These are phyloP conservation scores for Amyelois transitella DNA, from an alignment of 1,140 invertebrate genomes.

Conservation along the genomic window DNA sequence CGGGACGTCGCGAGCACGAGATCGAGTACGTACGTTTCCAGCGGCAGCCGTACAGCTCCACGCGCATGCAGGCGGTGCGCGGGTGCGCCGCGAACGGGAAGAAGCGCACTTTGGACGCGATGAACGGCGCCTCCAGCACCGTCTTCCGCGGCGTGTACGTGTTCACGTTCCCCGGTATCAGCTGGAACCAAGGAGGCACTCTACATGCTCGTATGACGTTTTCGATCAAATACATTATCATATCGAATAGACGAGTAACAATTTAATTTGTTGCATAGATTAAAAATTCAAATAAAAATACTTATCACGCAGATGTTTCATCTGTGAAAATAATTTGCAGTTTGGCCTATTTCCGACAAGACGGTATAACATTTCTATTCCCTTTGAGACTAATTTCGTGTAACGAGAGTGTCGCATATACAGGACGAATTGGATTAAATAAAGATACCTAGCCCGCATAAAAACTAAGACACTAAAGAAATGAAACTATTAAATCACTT, in stretches of 20 bases:
- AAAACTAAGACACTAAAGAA: background rate
- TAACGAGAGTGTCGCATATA: conserved; percentile 17
- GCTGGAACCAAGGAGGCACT: conserved; percentile 80
- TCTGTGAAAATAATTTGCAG: too few relatives aligned
- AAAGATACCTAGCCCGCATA: background rate
- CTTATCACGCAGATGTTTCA: too few relatives aligned
- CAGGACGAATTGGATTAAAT: too few relatives aligned
- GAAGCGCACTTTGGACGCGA: conserved; percentile 90
- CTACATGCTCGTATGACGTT: too few relatives aligned
- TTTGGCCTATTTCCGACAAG: too few relatives aligned
- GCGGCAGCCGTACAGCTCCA: conserved; percentile 91
- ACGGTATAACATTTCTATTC: conserved; percentile 18
- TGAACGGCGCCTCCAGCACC: conserved; percentile 86
- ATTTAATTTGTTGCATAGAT: too few relatives aligned
- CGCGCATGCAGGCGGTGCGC: conserved; percentile 93
- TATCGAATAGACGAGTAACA: too few relatives aligned
- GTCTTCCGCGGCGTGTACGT: conserved; percentile 88
- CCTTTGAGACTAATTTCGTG: conserved; percentile 32
- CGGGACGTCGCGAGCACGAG: conserved; percentile 44
- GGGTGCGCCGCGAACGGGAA: conserved; percentile 91
- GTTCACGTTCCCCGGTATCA: conserved; percentile 90
- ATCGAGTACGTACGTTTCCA: conserved; percentile 85
- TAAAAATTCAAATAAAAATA: too few relatives aligned
- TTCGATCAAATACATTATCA: too few relatives aligned
- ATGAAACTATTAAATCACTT: conserved; percentile 23